Evolutionary conservation across 2,888 invertebrate species (phyloP).

Genomic region (Yponomeuta malinellus): DNA sequence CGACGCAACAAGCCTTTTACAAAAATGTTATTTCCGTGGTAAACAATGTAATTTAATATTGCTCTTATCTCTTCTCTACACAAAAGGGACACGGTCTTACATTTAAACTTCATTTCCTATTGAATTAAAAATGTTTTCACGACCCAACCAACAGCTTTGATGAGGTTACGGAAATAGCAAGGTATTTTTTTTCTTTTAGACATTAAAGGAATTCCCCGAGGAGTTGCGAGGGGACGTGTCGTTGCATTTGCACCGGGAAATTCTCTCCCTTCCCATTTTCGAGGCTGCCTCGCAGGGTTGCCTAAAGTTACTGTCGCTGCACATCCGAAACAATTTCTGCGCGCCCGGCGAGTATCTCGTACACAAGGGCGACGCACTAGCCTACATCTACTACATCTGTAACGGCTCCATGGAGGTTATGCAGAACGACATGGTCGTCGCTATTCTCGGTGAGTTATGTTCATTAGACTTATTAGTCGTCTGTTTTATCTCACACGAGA

Average conservation of each 20-base stretch:
- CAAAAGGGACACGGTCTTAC: slow-evolving; percentile 2
- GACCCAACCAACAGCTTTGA: neutral
- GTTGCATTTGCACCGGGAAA: slow-evolving; percentile 96
- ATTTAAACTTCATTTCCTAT: neutral
- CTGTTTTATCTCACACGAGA: slow-evolving; percentile 1
- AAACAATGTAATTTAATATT: neutral
- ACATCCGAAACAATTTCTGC: slow-evolving; percentile 95
- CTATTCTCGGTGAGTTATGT: slow-evolving; percentile 88
- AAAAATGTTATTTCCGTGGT: slow-evolving; percentile 8
- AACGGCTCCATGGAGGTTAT: slow-evolving; percentile 98
- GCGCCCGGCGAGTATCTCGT: slow-evolving; percentile 96
- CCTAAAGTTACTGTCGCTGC: slow-evolving; percentile 91
- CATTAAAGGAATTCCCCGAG: slow-evolving; percentile 96
- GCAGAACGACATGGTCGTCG: slow-evolving; percentile 97
- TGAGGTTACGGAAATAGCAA: neutral
- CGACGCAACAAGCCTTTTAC: neutral
- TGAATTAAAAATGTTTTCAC: slow-evolving; percentile 4
- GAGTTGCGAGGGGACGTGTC: slow-evolving; percentile 96
- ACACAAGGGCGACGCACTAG: slow-evolving; percentile 95
- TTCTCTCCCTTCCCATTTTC: slow-evolving; percentile 95
- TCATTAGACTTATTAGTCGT: neutral
- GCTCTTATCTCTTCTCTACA: neutral
- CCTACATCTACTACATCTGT: slow-evolving; percentile 95
- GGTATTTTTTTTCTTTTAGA: slow-evolving; percentile 72
- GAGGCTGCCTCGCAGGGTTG: slow-evolving; percentile 96